A percentile compares a stretch with the other conserved stretches of the same genome.
Conservation (phyloP, 2,888 invertebrate species). For the Pristionchus arcanus region DNA sequence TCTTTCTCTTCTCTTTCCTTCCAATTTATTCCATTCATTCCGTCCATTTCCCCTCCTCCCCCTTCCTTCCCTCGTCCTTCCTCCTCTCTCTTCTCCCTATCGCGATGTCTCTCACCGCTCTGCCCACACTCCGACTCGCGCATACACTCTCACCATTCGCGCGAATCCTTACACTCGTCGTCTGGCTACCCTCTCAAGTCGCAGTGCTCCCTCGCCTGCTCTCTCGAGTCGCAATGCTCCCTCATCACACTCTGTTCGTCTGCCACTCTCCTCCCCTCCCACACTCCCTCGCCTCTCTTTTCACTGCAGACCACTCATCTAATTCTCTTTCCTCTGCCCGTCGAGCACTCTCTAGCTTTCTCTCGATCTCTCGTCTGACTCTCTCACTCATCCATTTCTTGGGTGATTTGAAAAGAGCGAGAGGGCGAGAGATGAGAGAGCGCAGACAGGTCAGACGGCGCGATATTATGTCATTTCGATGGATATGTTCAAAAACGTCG, state of each 20-base stretch:
- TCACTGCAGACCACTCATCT: slow-evolving; percentile 47
- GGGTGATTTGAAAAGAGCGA: slow-evolving; percentile 53
- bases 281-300: slow-evolving; percentile 23
- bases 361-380: not conserved
- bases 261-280: not conserved
- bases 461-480: not conserved
- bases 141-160: slow-evolving; percentile 8
- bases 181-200: slow-evolving; percentile 26
- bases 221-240: slow-evolving; percentile 7
- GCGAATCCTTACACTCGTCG: not conserved
- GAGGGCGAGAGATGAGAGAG: slow-evolving; percentile 27
- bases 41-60: slow-evolving; percentile 10
- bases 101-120: slow-evolving; percentile 3
- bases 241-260: not conserved
- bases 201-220: not conserved
- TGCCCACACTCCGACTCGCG: slow-evolving; percentile 5
- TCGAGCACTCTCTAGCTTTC: slow-evolving; percentile 36
- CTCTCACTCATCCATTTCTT: slow-evolving; percentile 45
- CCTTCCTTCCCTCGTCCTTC: not conserved
- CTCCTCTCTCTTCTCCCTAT: not conserved
- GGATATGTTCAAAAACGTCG: not conserved
- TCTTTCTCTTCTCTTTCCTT: not conserved
- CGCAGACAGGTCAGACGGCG: slow-evolving; percentile 23
- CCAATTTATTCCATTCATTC: slow-evolving; percentile 49
- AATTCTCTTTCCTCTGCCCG: slow-evolving; percentile 19